Conservation (phyloP, 2,113 vertebrate species). For the Corythornis cristatus region DNA sequence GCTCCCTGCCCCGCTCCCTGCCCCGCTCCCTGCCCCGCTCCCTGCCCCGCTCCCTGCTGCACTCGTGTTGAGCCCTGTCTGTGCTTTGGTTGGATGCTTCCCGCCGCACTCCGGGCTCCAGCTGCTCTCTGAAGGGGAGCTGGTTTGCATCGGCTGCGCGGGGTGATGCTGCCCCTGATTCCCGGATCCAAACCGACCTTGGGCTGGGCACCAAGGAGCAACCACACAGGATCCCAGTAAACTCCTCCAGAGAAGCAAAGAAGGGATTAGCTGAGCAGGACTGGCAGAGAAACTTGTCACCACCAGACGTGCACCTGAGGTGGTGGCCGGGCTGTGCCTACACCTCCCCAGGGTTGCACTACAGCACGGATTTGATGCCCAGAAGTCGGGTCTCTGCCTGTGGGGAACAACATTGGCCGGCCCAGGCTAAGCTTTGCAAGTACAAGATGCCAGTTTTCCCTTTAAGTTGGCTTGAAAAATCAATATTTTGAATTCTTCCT, state of each 20-base stretch:
- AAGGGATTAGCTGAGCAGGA: not conserved
- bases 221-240: not conserved
- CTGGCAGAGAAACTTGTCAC: not conserved
- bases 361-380: not conserved
- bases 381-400: not conserved
- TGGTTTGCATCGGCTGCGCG: not conserved
- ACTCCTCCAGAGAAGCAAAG: not conserved
- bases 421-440: not conserved
- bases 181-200: not conserved
- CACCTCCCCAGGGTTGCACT: not conserved
- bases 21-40: rapidly evolving
- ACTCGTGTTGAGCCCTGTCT: not conserved
- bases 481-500: not conserved
- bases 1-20: no score
- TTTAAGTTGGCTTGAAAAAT: not conserved
- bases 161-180: not conserved
- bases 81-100: not conserved
- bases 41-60: not conserved
- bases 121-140: not conserved
- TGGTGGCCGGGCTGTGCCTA: not conserved
- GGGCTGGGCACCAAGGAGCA: not conserved
- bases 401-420: not conserved
- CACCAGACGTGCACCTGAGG: not conserved
- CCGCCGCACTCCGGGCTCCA: rapidly evolving
- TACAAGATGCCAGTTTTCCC: not conserved